A percentile compares a stretch with the other conserved stretches of the same genome.
Evolutionary conservation across 2,888 invertebrate species (phyloP).

Genomic region (Cinara cedri): DNA sequence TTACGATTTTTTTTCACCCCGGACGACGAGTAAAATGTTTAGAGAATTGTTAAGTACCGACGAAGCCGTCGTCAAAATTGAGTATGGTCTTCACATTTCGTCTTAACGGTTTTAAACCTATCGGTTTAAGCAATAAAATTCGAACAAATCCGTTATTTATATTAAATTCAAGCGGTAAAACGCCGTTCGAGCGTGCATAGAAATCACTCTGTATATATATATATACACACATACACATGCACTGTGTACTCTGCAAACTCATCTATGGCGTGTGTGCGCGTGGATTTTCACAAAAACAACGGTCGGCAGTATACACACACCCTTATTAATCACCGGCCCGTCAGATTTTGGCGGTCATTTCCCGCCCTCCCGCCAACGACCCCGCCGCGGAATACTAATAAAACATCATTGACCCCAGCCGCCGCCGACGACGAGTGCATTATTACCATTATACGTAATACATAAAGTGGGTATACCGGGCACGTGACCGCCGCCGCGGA

Average conservation of each 20-base stretch:
- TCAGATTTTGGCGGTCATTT: slow-evolving; percentile 54
- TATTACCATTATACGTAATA: slow-evolving; percentile 13
- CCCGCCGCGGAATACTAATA: slow-evolving; percentile 34
- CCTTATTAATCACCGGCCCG: slow-evolving; percentile 48
- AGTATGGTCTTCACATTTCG: no score
- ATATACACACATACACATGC: background rate
- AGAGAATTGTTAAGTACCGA: no score
- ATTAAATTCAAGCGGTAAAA: no score
- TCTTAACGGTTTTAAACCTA: no score
- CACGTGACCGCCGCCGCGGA: background rate
- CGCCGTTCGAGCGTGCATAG: no score
- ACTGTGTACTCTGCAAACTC: slow-evolving; percentile 25
- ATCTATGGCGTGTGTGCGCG: slow-evolving; percentile 1
- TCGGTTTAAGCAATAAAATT: no score
- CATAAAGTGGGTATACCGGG: background rate
- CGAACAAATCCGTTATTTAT: no score
- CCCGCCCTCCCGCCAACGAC: background rate
- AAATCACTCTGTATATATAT: background rate
- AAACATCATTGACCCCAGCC: slow-evolving; percentile 40
- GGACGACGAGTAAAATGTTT: no score
- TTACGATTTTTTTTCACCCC: no score
- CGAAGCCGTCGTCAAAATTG: no score
- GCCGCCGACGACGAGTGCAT: slow-evolving; percentile 25
- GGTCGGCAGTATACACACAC: background rate
- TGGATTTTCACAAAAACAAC: slow-evolving; percentile 43